phyloP scores from a whole-genome alignment of 2,888 invertebrate species.

The Spilosoma lubricipeda region DNA sequence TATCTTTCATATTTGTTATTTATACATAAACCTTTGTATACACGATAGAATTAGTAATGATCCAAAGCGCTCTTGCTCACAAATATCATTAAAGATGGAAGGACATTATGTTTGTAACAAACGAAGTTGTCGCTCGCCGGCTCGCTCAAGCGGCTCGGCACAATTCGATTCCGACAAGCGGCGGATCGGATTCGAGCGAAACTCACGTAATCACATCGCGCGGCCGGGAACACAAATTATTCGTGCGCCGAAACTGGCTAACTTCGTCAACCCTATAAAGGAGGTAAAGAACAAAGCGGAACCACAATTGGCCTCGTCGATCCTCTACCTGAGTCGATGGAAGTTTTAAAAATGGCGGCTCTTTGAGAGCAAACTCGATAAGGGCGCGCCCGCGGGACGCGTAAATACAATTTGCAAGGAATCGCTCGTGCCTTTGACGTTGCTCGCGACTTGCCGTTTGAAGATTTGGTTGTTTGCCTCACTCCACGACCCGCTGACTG shows the following conservation, averaged over 20 bases:
- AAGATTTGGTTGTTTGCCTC: conserved; percentile 67
- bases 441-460: conserved; percentile 67
- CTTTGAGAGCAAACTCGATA: conserved; percentile 84
- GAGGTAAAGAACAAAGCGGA: conserved; percentile 82
- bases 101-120: conserved; percentile 68
- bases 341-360: conserved; percentile 85
- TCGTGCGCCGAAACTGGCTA: conserved; percentile 81
- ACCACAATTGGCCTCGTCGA: conserved; percentile 81
- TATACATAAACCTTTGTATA: conserved; percentile 46
- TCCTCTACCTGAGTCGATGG: conserved; percentile 77
- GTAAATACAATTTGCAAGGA: conserved; percentile 83
- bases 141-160: conserved; percentile 65
- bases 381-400: conserved; percentile 82
- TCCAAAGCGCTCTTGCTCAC: conserved; percentile 29
- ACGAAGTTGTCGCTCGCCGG: conserved; percentile 66
- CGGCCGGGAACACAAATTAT: conserved; percentile 84
- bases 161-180: conserved; percentile 75
- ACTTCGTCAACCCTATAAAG: conserved; percentile 84
- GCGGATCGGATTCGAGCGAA: conserved; percentile 77
- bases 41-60: conserved; percentile 31
- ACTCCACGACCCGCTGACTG: conserved; percentile 28
- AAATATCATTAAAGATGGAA: conserved; percentile 55
- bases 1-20: conserved; percentile 60
- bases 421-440: conserved; percentile 84
- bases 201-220: conserved; percentile 81